Evolutionary conservation across 2,888 invertebrate species (phyloP).

Genomic region (Ophioninae sp.): DNA sequence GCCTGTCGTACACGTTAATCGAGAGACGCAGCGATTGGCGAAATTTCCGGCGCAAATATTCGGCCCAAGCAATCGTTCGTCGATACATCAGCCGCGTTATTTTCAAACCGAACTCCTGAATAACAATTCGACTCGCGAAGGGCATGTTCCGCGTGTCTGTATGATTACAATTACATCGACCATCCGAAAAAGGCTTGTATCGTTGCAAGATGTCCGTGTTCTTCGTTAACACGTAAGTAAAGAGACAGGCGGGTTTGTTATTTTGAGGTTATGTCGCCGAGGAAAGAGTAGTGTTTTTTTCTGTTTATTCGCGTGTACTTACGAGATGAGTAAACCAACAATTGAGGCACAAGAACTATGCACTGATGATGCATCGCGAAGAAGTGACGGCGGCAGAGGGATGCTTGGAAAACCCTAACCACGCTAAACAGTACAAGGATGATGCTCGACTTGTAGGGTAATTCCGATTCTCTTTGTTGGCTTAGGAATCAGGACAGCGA

Average conservation of each 20-base stretch:
- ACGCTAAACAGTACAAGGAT: not conserved
- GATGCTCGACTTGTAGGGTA: not conserved
- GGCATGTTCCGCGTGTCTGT: slow-evolving; percentile 29
- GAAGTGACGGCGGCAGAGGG: not conserved
- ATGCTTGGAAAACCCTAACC: not conserved
- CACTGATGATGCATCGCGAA: not conserved
- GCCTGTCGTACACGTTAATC: slow-evolving; percentile 31
- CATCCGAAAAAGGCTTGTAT: not conserved
- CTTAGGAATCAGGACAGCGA: slow-evolving; percentile 80
- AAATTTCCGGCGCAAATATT: slow-evolving; percentile 66
- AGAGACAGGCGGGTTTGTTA: slow-evolving; percentile 65
- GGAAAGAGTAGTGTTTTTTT: not conserved
- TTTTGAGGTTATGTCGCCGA: slow-evolving; percentile 73
- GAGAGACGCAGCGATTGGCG: slow-evolving; percentile 62
- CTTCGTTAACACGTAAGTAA: slow-evolving; percentile 88
- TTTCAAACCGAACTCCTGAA: slow-evolving; percentile 47
- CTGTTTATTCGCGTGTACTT: not conserved
- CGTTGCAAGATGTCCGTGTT: slow-evolving; percentile 86
- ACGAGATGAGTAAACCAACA: not conserved
- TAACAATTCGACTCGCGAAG: slow-evolving; percentile 13
- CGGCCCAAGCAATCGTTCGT: slow-evolving; percentile 63
- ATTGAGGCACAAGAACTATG: not conserved
- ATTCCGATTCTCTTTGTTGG: not conserved
- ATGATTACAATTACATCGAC: slow-evolving; percentile 21
- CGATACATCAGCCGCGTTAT: slow-evolving; percentile 58